Evolutionary conservation across 2,113 vertebrate genomes (phyloP).

Genomic region (Pelecanoides urinatrix): DNA sequence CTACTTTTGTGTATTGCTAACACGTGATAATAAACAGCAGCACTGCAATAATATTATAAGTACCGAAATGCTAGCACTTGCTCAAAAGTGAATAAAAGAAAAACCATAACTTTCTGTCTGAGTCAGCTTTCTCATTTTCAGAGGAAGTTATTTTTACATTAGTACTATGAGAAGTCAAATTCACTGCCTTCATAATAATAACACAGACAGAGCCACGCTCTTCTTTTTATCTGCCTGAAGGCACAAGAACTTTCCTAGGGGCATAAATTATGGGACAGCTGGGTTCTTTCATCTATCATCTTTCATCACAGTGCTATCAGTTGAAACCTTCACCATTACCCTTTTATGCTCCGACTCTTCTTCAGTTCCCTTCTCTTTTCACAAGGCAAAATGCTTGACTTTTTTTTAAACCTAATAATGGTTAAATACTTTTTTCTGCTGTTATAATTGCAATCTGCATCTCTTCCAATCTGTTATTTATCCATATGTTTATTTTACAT

Average conservation of each 20-base stretch:
- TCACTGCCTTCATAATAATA: not conserved
- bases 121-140: conserved; percentile 4
- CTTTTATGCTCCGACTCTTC: not conserved
- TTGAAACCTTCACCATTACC: not conserved
- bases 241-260: conserved; percentile 25
- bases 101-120: not conserved
- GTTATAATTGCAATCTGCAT: not conserved
- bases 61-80: not conserved
- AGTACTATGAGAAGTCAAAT: conserved; percentile 3
- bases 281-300: not conserved
- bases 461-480: not conserved
- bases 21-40: not conserved
- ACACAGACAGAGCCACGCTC: not conserved
- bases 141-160: not conserved
- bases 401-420: not conserved
- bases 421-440: not conserved
- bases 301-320: not conserved
- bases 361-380: not conserved
- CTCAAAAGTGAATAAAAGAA: not conserved
- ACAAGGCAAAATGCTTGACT: not conserved
- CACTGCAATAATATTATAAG: not conserved
- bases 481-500: not conserved
- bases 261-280: not conserved
- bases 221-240: conserved; percentile 26
- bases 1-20: not conserved